A percentile compares a stretch with the other conserved stretches of the same genome.
phyloP scores from a whole-genome alignment of 2,797 vertebrate species.

The Channa striata region DNA sequence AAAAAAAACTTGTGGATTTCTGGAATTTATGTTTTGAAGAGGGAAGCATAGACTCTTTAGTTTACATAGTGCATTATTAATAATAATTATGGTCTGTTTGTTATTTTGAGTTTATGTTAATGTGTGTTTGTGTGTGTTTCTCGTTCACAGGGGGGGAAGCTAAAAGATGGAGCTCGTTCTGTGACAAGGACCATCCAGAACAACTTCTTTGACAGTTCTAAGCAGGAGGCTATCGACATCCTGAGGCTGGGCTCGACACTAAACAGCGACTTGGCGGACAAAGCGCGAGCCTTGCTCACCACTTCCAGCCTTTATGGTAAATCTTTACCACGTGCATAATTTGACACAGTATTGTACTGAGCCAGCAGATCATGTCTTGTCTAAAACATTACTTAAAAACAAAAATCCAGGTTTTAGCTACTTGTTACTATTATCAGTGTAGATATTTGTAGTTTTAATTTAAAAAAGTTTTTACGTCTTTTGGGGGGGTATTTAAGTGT shows the following conservation, averaged over 20 bases:
- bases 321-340: constrained; percentile 14
- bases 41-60: neutral
- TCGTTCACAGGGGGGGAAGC: constrained; percentile 91
- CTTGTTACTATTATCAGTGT: neutral
- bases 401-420: neutral
- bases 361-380: neutral
- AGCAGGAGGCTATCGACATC: constrained; percentile 99
- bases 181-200: constrained; percentile 99
- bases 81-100: neutral
- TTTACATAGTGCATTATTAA: neutral
- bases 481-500: neutral
- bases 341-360: neutral
- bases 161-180: constrained; percentile 98
- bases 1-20: constrained; percentile 24
- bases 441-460: neutral
- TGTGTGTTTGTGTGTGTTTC: constrained; percentile 8
- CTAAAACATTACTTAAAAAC: neutral
- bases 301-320: constrained; percentile 97
- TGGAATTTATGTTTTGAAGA: constrained; percentile 8
- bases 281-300: constrained; percentile 97
- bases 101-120: neutral
- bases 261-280: constrained; percentile 98
- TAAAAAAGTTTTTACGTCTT: neutral
- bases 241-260: constrained; percentile 97
- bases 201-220: constrained; percentile 99